phyloP scores from a whole-genome alignment of 2,888 invertebrate species.

The Pinctada fucata region DNA sequence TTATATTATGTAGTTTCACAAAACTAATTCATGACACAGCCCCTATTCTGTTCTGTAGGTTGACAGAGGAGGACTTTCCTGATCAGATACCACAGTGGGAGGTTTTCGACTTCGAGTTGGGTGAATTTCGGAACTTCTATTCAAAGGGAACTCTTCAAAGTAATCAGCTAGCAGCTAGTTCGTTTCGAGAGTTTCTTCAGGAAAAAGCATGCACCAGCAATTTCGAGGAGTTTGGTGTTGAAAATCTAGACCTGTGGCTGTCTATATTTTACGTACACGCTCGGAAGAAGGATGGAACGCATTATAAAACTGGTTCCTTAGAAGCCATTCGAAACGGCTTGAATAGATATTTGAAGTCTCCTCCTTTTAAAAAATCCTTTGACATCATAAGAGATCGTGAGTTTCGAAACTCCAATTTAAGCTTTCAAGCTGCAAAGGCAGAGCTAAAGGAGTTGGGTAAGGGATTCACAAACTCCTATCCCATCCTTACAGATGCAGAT shows the following conservation, averaged over 20 bases:
- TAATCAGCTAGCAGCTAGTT: no score
- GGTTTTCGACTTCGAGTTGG: no score
- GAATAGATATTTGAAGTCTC: slow-evolving; percentile 29
- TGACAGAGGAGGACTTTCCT: no score
- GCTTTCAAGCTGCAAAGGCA: slow-evolving; percentile 26
- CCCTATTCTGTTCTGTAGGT: no score
- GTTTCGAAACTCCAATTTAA: slow-evolving; percentile 25
- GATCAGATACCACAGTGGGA: no score
- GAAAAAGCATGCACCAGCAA: no score
- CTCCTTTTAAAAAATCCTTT: slow-evolving; percentile 29
- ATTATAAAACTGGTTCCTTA: slow-evolving; percentile 12
- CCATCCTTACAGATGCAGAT: slow-evolving; percentile 18
- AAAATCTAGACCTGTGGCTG: neutral
- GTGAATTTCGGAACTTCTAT: no score
- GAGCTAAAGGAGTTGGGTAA: slow-evolving; percentile 27
- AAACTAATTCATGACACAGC: no score
- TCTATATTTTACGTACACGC: slow-evolving; percentile 4
- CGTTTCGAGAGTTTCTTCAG: no score
- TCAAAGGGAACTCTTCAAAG: no score
- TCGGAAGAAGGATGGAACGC: slow-evolving; percentile 14
- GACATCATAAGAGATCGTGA: slow-evolving; percentile 36
- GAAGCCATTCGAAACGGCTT: slow-evolving; percentile 27
- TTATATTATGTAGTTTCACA: no score
- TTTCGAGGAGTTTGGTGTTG: no score
- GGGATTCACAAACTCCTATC: slow-evolving; percentile 27